Conservation (phyloP, 2,113 vertebrate species). For the Chloroceryle aenea region DNA sequence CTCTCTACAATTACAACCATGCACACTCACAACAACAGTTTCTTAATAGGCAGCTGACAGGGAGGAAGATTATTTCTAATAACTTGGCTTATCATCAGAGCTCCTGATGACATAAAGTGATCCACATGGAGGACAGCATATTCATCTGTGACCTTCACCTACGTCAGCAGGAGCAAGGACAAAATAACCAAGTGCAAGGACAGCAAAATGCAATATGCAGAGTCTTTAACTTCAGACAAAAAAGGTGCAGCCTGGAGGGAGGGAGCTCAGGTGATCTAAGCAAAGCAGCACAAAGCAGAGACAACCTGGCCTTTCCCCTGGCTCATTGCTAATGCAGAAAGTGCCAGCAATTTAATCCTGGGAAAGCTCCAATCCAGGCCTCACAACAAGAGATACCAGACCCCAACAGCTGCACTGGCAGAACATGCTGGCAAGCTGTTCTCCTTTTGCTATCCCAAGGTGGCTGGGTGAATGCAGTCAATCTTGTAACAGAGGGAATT, state of each 20-base stretch:
- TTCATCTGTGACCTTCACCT: background rate
- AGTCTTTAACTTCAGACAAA: background rate
- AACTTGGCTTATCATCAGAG: background rate
- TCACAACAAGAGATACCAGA: background rate
- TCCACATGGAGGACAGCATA: background rate
- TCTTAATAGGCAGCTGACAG: background rate
- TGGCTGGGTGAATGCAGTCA: background rate
- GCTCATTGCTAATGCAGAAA: background rate
- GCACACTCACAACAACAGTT: background rate
- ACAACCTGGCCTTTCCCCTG: background rate
- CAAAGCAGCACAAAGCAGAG: background rate
- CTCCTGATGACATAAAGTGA: background rate
- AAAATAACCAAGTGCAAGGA: background rate
- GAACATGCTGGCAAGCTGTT: background rate
- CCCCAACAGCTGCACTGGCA: conserved; percentile 12
- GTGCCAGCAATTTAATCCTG: conserved; percentile 17
- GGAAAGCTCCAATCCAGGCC: background rate
- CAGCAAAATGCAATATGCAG: background rate
- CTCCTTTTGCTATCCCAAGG: conserved; percentile 12
- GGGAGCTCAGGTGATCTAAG: conserved; percentile 8
- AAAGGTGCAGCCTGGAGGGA: background rate
- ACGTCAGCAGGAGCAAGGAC: background rate
- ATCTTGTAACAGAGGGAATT: background rate
- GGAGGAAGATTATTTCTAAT: background rate
- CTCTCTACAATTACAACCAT: background rate